Evolutionary conservation across 2,113 vertebrate genomes (phyloP).

Genomic region (Nipponia nippon): DNA sequence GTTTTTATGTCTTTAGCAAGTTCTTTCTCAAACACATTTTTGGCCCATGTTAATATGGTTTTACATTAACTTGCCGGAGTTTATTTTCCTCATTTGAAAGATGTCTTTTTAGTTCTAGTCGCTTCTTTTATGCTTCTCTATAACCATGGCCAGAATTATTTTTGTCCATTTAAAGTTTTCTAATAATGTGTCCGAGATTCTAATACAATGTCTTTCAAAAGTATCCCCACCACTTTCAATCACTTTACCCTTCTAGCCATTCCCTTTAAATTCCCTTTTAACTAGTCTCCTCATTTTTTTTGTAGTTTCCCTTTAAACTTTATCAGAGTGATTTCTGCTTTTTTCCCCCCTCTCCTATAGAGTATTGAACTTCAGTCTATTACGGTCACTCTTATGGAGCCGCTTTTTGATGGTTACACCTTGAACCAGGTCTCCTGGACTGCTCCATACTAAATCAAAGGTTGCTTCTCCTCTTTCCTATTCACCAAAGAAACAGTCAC

Average conservation of each 20-base stretch:
- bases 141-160: neutral
- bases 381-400: neutral
- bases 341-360: rapidly evolving
- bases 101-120: neutral
- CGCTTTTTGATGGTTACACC: neutral
- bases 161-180: neutral
- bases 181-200: neutral
- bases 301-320: neutral
- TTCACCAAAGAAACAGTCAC: neutral
- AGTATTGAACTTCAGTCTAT: neutral
- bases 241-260: neutral
- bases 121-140: neutral
- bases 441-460: neutral
- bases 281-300: neutral
- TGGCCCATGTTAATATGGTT: neutral
- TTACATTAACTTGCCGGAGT: neutral
- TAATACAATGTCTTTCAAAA: slow-evolving; percentile 5
- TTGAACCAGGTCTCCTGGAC: neutral
- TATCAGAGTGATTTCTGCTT: neutral
- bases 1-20: neutral
- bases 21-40: neutral
- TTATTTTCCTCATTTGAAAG: neutral
- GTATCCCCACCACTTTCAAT: neutral
- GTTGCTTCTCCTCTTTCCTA: neutral
- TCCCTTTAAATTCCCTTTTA: slow-evolving; percentile 25